phyloP scores from a whole-genome alignment of 2,888 invertebrate species.

The Ichneumoninae sp. region DNA sequence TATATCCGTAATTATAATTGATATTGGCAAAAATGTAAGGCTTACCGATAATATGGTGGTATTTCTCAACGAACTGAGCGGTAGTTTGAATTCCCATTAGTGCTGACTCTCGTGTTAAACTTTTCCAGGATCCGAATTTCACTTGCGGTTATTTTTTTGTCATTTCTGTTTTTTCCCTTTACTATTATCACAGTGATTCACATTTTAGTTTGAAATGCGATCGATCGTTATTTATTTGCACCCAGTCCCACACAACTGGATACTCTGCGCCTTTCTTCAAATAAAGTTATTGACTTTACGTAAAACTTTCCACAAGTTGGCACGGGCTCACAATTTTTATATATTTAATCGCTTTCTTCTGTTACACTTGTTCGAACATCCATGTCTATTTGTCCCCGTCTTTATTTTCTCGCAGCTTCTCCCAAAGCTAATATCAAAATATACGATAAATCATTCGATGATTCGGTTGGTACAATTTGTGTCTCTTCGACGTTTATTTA shows the following conservation, averaged over 20 bases:
- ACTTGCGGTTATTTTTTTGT: slow-evolving; percentile 63
- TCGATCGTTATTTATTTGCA: background rate
- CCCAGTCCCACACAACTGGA: slow-evolving; percentile 18
- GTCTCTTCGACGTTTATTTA: background rate
- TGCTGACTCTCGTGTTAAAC: slow-evolving; percentile 76
- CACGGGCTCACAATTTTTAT: slow-evolving; percentile 13
- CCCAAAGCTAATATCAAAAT: slow-evolving; percentile 64
- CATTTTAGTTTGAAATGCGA: background rate
- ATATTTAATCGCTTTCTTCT: slow-evolving; percentile 31
- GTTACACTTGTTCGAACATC: slow-evolving; percentile 20
- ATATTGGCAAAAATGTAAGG: background rate
- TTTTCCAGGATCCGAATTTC: slow-evolving; percentile 74
- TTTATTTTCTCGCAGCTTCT: background rate
- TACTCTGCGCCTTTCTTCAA: background rate
- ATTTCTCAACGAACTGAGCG: slow-evolving; percentile 83
- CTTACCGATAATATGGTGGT: slow-evolving; percentile 83
- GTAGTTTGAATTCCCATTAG: slow-evolving; percentile 85
- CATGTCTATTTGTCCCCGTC: slow-evolving; percentile 6
- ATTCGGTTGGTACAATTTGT: slow-evolving; percentile 44
- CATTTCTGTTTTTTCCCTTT: slow-evolving; percentile 22
- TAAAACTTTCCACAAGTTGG: slow-evolving; percentile 27
- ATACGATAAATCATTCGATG: slow-evolving; percentile 66
- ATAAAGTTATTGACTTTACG: slow-evolving; percentile 37
- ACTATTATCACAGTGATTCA: slow-evolving; percentile 49
- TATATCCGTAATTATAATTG: background rate